Base-by-base conservation (phyloP, 2,113 vertebrate species). In the Symphodus melops region DNA sequence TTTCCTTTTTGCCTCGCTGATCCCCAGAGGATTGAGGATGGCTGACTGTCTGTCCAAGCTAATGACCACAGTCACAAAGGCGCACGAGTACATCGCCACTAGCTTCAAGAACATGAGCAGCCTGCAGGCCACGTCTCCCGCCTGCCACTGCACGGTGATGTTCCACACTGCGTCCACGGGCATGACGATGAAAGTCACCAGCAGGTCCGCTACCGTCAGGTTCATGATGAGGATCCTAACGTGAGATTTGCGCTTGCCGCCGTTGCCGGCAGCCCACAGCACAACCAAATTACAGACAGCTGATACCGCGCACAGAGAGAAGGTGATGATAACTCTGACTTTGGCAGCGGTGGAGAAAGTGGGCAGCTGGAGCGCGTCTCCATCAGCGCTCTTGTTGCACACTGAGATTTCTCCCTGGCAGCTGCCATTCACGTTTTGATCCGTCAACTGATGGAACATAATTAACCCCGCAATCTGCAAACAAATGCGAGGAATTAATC, bases 101-200 rank as follows among this genome's bases (percentile, higher is more conserved):
- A 97, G 94, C 36, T 95, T 96, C 33, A 97, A 82, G 86, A 95
- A 97, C 96, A 97, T 96, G 28, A 96, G 92, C 42, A 95, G 75
- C 55, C 95, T 89, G 83, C 96, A 96, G 84, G 94, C 93, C 65
- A 88, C 60, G 59, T 96, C 96, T 0, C 95, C 96, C 0, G 93
- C 96, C 79, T 88, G 82, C 96, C 96, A 96, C 92, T 96, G 95
- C 78, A 97, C 93, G 0, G 95, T 96, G 84, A 96, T 93, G 86
- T 96, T 97, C 96, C 96, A 96, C 77, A 83, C 74, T 0, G 96
- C 96, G 0, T 97, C 96, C 83, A 96, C 89, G 0, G 96, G 96
- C 96, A 97, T 97, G 73, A 96, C 96, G 5, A 94, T 88, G 85
- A 96, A 94, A 0, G 95, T 95, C 54, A 96, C 91, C 83, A 96